phyloP scores from a whole-genome alignment of 2,888 invertebrate genomes.

The Flabesymbios commensalis region DNA sequence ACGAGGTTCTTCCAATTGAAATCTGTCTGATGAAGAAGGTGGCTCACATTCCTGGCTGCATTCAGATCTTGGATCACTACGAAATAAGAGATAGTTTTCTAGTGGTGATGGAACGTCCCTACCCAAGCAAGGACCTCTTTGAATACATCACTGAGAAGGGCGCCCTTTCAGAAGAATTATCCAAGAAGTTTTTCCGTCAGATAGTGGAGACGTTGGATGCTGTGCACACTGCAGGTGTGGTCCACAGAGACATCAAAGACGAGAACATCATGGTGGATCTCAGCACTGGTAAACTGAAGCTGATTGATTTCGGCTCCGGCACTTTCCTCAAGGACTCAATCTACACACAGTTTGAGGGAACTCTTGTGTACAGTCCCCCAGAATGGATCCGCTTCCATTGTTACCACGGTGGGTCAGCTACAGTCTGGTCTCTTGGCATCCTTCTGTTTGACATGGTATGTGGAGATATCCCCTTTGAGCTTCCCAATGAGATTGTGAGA shows the following conservation, averaged over 20 bases:
- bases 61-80: constrained; percentile 66
- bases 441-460: constrained; percentile 70
- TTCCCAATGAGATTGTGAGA: constrained; percentile 63
- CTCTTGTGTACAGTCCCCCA: constrained; percentile 70
- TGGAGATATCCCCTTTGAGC: constrained; percentile 70
- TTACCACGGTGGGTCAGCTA: constrained; percentile 67
- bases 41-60: constrained; percentile 65
- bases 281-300: too few relatives aligned
- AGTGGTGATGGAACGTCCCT: constrained; percentile 68
- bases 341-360: constrained; percentile 70
- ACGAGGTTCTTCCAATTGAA: constrained; percentile 66
- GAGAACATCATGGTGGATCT: constrained; percentile 67
- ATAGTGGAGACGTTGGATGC: constrained; percentile 65
- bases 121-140: constrained; percentile 67
- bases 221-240: constrained; percentile 65
- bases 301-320: constrained; percentile 71
- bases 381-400: constrained; percentile 67
- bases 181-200: constrained; percentile 66
- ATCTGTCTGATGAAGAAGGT: constrained; percentile 66
- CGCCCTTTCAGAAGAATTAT: constrained; percentile 64
- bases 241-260: constrained; percentile 69
- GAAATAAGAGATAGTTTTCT: constrained; percentile 65
- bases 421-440: constrained; percentile 70
- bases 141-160: constrained; percentile 69
- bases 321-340: constrained; percentile 65